A percentile compares a stretch with the other conserved stretches of the same genome.
Evolutionary conservation across 2,113 vertebrate genomes (phyloP).

Genomic region (Ardeotis arabs): DNA sequence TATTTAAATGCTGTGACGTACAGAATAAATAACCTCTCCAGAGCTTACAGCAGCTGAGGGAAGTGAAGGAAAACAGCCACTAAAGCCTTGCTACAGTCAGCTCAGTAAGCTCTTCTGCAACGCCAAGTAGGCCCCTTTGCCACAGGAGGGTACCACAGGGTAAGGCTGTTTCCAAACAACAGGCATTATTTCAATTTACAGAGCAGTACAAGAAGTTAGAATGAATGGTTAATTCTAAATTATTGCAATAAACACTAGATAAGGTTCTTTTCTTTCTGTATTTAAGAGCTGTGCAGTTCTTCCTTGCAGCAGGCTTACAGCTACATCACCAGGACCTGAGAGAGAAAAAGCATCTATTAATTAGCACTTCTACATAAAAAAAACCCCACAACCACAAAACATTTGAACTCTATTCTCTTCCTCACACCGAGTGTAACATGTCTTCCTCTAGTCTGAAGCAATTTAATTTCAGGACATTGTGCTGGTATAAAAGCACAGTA

Average conservation of each 20-base stretch:
- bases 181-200: fast-evolving
- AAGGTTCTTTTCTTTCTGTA: too few species aligned
- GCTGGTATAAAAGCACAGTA: background rate
- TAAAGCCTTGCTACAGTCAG: too few species aligned
- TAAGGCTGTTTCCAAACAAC: background rate
- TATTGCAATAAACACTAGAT: background rate
- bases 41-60: fast-evolving
- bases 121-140: too few species aligned
- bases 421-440: background rate
- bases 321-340: background rate
- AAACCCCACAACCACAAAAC: background rate
- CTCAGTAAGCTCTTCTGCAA: too few species aligned
- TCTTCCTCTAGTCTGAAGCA: too few species aligned
- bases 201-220: background rate
- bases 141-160: background rate
- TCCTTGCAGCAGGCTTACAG: background rate
- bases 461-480: fast-evolving
- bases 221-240: background rate
- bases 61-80: background rate
- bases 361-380: background rate
- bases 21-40: background rate
- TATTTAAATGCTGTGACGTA: background rate
- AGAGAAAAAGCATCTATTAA: background rate
- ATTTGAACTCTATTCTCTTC: background rate
- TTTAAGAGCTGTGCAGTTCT: background rate